Evolutionary conservation across 1,140 invertebrate genomes (phyloP), one percentile per base, ranked within the genome.

Genomic region (Anagrus nilaparvatae): DNA sequence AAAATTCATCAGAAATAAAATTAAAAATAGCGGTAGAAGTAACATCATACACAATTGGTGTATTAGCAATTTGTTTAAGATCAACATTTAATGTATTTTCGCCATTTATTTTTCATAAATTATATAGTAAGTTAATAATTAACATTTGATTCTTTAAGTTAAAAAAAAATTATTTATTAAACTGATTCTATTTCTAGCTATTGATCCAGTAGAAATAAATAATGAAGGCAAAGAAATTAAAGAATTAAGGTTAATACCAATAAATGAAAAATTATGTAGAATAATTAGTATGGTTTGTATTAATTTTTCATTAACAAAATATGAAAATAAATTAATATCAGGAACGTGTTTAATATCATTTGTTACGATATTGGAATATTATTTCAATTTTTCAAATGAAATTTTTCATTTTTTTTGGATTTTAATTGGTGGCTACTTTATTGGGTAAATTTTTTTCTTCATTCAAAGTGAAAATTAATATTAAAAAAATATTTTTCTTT

Each of bases 141-240:
- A 10, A 4, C 23, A 9, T 9, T 18, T 18, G 3, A 0, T 18
- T 13, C 20, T 5, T 13, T 13, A n/a, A n/a, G n/a, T 2, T 18
- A 7, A 14, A 12, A 21, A 17, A 2, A 13, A 23, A 21, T 8
- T 6, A 38, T 35, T 7, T 25, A 5, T 25, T 25, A 12, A 34
- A 8, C 5, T n/a, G n/a, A n/a, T 27, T 14, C 27, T 20, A 27
- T 39, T 40, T 33, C 1, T 24, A 59, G 58, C 48, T 12, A 42
- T 54, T 3, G 49, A 59, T 47, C 52, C 52, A 6, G n/a, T 44
- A 9, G 16, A 46, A 14, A 54, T 56, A n/a, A 40, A 43, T 7
- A 6, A 49, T 0, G 54, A 56, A 30, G 40, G 44, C 3, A 16
- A 44, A 9, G 28, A 21, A 16, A 44, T 27, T 10, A 6, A 27